A percentile compares a stretch with the other conserved stretches of the same genome.
These are phyloP conservation scores for Sceloporus tristichus DNA, from an alignment of 2,113 vertebrate species.

Conservation along the genomic window DNA sequence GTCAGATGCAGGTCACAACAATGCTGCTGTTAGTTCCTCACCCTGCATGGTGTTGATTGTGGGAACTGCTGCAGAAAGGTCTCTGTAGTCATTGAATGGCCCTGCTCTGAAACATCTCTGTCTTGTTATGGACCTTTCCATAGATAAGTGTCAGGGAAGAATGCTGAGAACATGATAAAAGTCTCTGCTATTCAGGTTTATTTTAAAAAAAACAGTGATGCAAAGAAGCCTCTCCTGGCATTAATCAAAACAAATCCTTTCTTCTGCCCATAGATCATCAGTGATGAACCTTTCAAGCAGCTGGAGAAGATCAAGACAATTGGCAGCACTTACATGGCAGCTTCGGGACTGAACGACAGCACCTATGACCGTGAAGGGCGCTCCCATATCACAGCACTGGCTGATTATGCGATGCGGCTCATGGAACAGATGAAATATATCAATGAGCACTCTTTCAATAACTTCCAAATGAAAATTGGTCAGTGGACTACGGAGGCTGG, in stretches of 20 bases:
- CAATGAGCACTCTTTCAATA: constrained; percentile 96
- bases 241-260: background rate
- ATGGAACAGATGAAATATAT: constrained; percentile 96
- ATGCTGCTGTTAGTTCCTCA: too few relatives aligned
- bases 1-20: too few relatives aligned
- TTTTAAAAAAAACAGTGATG: background rate
- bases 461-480: constrained; percentile 98
- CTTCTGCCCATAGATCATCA: constrained; percentile 83
- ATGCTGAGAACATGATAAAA: background rate
- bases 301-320: constrained; percentile 98
- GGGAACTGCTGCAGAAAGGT: too few relatives aligned
- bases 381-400: constrained; percentile 87
- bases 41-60: too few relatives aligned
- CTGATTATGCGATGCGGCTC: constrained; percentile 92
- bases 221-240: background rate
- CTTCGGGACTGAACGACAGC: constrained; percentile 92
- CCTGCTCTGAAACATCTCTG: too few relatives aligned
- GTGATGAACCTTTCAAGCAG: constrained; percentile 90
- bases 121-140: too few relatives aligned
- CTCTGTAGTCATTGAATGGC: too few relatives aligned
- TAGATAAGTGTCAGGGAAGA: background rate
- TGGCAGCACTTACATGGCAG: constrained; percentile 96
- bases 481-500: constrained; percentile 34
- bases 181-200: background rate
- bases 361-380: constrained; percentile 93